Conservation (phyloP, 1,140 invertebrate genomes). For the Bombus sibiricus region DNA sequence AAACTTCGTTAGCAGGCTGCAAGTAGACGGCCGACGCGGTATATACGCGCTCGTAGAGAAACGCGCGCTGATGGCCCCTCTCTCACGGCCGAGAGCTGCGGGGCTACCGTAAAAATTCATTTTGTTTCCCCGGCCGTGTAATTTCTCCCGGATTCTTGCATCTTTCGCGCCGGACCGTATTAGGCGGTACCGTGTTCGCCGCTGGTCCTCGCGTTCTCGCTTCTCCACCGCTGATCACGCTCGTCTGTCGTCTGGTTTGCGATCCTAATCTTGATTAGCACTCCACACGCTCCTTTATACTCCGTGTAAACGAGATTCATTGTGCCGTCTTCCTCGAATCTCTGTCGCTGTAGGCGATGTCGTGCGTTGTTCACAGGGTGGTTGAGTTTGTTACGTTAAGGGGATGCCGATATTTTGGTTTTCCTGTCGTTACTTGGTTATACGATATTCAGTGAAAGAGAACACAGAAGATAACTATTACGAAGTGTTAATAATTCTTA, state of each 20-base stretch:
- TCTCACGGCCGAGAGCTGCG: background rate
- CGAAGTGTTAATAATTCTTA: no score
- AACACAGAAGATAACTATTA: no score
- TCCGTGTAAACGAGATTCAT: constrained; percentile 38
- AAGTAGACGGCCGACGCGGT: constrained; percentile 70
- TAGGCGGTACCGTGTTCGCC: constrained; percentile 55
- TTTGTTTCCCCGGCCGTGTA: constrained; percentile 59
- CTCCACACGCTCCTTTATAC: constrained; percentile 28
- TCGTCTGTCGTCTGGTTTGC: background rate
- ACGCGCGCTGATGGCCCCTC: constrained; percentile 57
- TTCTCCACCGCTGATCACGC: constrained; percentile 24
- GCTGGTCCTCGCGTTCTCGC: constrained; percentile 16
- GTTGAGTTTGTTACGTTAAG: background rate
- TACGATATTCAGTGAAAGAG: background rate
- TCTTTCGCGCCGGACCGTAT: constrained; percentile 60
- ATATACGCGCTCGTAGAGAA: constrained; percentile 18
- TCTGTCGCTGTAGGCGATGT: background rate
- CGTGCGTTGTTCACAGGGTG: background rate
- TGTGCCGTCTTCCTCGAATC: constrained; percentile 21
- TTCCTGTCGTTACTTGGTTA: background rate
- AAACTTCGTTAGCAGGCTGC: constrained; percentile 79
- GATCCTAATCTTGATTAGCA: constrained; percentile 53
- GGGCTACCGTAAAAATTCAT: constrained; percentile 72
- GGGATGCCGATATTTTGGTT: background rate
- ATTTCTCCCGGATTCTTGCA: constrained; percentile 65